Base-by-base conservation (phyloP, 1,140 invertebrate genomes). In the Zaprionus davidi region DNA sequence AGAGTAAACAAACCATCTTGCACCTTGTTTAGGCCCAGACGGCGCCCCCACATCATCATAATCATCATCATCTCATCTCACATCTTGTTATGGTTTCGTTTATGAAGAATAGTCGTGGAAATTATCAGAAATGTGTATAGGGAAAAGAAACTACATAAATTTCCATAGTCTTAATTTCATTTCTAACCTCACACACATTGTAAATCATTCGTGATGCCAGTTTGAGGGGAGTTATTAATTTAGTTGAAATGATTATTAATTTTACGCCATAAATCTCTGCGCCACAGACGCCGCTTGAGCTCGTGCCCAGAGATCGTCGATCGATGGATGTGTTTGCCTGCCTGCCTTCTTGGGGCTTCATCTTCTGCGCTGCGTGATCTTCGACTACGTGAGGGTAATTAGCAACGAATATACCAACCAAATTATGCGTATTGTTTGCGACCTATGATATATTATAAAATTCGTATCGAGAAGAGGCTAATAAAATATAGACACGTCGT, bases 221-320 rank as follows among this genome's bases (percentile, higher is more conserved):
- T 20, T 59, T 66, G 41, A 49, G 51, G 49, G 41, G 77, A 65
- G 78, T 88, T 88, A 88, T 88, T 88, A 88, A 88, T 88, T 88
- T 83, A 78, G 78, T 72, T 81, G 70, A 81, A 88, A 88, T 79
- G 80, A 81, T 88, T 88, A 88, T 88, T 88, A 88, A 88, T 88
- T 90, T 81, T 74, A 31, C 56, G 59, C 68, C 78, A 88, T 88
- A 79, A 90, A 88, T 88, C 85, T 84, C 31, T 2, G n/a, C 66
- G 38, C 46, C 22, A 58, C 69, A 36, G 44, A 13, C 81, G 38
- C 76, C 41, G 63, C 64, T 57, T 73, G 57, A 66, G 63, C 57
- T 57, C 63, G 41, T 59, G 58, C 46, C 22, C 58, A 51, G 51
- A 53, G 31, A 51, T n/a, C 5, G 20, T 3, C 41, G 17, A 36